Evolutionary conservation across 2,113 vertebrate species (phyloP), one percentile per base, ranked within the genome.

Genomic region (Abramis brama): DNA sequence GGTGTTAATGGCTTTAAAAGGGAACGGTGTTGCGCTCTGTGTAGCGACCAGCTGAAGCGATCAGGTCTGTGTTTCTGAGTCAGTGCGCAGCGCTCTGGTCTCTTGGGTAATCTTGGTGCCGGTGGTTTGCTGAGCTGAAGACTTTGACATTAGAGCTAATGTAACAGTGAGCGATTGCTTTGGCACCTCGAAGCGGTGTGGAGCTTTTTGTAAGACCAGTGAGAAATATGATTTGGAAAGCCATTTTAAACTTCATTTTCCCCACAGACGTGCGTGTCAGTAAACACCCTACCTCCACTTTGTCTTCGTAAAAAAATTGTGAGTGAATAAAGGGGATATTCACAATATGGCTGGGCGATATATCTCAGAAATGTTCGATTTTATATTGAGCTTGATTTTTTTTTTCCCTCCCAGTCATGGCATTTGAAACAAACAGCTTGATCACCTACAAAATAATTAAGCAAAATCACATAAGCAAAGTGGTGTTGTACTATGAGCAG

Each of bases 101-200:
- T 79, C 76, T n/a, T 75, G 66, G 81, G 85, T 87, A 87, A 62
- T 87, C 73, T 5, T 12, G n/a, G 19, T 75, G 11, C 36, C 15
- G 80, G 79, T 70, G 82, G 30, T 84, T 82, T 5, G 66, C 79
- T 77, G 68, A 85, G 36, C 79, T 87, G 86, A 86, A 85, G 83
- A 83, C 66, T 90, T 86, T 90, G 87, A 89, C 84, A 79, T 62
- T 23, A 62, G 85, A 86, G 84, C 87, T 89, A 91, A 90, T 88
- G 74, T 73, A 91, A 87, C 74, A 6, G 85, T 91, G 91, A 92
- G 86, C 74, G 86, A 89, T 92, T 88, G 83, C 81, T 90, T 62
- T 64, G 86, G 87, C 80, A 87, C 64, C 86, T 60, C 59, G 66
- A 52, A 47, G 55, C 87, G 88, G 87, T 87, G 86, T 86, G 45